Percentiles rank a stretch among this genome's conserved stretches.
phyloP scores from a whole-genome alignment of 2,113 vertebrate genomes.

The Protobothrops flavoviridis region DNA sequence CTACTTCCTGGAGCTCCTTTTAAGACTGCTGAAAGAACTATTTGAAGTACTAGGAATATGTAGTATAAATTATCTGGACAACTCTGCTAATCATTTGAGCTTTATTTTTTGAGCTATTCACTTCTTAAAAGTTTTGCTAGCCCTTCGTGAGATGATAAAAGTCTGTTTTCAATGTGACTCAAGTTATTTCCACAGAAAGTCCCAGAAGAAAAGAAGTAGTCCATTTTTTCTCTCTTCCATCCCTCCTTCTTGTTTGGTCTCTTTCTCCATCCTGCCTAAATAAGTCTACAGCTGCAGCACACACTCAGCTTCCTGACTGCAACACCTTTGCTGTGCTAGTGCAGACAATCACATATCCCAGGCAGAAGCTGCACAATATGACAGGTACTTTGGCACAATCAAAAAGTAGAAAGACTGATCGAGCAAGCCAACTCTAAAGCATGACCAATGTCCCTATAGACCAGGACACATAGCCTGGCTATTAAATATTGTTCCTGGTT shows the following conservation, averaged over 20 bases:
- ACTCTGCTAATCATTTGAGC: not conserved
- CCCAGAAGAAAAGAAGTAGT: not conserved
- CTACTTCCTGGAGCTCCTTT: not conserved
- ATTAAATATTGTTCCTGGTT: not conserved
- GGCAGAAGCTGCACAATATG: not conserved
- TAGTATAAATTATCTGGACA: not conserved
- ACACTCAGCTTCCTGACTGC: not conserved
- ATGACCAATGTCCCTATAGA: rapidly evolving
- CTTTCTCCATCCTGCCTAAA: slow-evolving; percentile 11
- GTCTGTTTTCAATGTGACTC: rapidly evolving
- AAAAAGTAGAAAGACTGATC: rapidly evolving
- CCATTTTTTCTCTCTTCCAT: slow-evolving; percentile 7
- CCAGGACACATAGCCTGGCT: rapidly evolving
- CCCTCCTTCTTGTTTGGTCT: not conserved
- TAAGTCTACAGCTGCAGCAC: slow-evolving; percentile 40
- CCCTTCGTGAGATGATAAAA: rapidly evolving
- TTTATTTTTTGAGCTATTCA: not conserved
- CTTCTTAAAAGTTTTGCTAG: not conserved
- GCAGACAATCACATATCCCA: not conserved
- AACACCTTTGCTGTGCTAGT: slow-evolving; percentile 18
- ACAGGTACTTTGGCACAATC: not conserved
- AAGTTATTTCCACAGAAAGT: not conserved
- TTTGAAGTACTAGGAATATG: not conserved
- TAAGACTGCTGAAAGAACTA: not conserved
- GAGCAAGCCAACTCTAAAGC: not conserved